Percentiles rank a stretch among this genome's conserved stretches.
These are phyloP conservation scores for Galago senegalensis DNA, from an alignment of 2,797 vertebrate genomes.

Conservation along the genomic window DNA sequence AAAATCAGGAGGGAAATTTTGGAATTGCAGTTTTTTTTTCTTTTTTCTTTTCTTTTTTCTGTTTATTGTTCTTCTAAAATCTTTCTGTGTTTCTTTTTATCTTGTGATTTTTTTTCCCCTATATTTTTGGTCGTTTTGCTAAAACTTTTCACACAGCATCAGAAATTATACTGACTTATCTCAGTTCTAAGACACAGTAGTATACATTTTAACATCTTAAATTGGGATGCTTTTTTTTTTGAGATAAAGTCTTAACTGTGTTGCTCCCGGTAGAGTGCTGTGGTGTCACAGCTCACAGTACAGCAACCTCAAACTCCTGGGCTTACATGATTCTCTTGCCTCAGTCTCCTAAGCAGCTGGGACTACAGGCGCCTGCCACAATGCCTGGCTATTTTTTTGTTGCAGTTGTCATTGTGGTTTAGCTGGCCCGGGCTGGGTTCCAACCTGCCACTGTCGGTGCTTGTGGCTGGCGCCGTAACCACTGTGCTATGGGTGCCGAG, in stretches of 20 bases:
- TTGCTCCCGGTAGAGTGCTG: too few species aligned
- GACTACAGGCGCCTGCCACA: too few species aligned
- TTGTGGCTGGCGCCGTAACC: too few species aligned
- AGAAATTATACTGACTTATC: not conserved
- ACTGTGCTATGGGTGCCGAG: too few species aligned
- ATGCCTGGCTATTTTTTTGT: too few species aligned
- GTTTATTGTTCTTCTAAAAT: slow-evolving; percentile 23
- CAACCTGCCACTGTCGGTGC: too few species aligned
- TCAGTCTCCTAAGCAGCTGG: too few species aligned
- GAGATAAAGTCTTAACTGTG: too few species aligned
- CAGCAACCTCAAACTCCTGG: too few species aligned
- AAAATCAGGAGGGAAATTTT: slow-evolving; percentile 45
- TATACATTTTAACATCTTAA: slow-evolving; percentile 45
- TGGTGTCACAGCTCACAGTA: too few species aligned
- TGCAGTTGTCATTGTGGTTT: not conserved
- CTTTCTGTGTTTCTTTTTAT: not conserved
- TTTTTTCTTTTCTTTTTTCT: not conserved
- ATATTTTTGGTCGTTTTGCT: slow-evolving; percentile 5
- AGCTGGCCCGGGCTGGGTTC: too few species aligned
- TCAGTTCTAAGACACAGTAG: not conserved
- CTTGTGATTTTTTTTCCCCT: not conserved
- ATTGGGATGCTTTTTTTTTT: not conserved
- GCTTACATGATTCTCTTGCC: too few species aligned
- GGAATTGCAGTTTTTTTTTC: not conserved
- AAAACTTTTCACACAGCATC: not conserved